These are phyloP conservation scores for Zophobas morio DNA, from an alignment of 1,140 invertebrate species.

Conservation along the genomic window DNA sequence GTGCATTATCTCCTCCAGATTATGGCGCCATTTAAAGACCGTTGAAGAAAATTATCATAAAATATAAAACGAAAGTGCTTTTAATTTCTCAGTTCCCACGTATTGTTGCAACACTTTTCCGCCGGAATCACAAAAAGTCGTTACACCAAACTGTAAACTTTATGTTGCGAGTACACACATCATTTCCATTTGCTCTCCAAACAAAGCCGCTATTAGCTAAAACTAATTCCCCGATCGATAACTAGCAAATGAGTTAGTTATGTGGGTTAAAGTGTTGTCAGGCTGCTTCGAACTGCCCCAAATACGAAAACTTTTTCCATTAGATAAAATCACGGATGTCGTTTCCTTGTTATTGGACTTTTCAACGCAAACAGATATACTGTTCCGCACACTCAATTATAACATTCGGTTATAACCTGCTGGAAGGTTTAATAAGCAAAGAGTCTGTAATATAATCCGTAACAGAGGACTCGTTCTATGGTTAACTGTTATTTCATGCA, in stretches of 20 bases:
- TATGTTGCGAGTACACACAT: background rate
- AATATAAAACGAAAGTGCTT: too few species aligned
- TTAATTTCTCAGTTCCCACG: too few species aligned
- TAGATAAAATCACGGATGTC: conserved; percentile 24
- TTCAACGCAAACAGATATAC: conserved; percentile 37
- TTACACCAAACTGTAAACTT: too few species aligned
- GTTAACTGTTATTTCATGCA: conserved; percentile 58
- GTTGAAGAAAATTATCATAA: too few species aligned
- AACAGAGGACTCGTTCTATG: conserved; percentile 51
- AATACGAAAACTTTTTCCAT: conserved; percentile 32
- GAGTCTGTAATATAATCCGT: conserved; percentile 52
- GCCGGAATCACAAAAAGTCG: too few species aligned
- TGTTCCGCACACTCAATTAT: conserved; percentile 41
- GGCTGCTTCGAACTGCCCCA: conserved; percentile 3
- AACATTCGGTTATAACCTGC: conserved; percentile 42
- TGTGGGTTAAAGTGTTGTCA: conserved; percentile 18
- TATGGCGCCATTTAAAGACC: too few species aligned
- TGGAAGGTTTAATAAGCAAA: conserved; percentile 52
- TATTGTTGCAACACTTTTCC: too few species aligned
- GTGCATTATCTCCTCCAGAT: too few species aligned
- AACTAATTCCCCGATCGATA: background rate
- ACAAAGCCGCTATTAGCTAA: too few species aligned
- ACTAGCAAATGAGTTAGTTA: conserved; percentile 9
- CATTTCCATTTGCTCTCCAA: background rate
- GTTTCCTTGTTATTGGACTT: conserved; percentile 31